These are phyloP conservation scores for Ellobius talpinus DNA, from an alignment of 2,113 vertebrate genomes.

Conservation along the genomic window DNA sequence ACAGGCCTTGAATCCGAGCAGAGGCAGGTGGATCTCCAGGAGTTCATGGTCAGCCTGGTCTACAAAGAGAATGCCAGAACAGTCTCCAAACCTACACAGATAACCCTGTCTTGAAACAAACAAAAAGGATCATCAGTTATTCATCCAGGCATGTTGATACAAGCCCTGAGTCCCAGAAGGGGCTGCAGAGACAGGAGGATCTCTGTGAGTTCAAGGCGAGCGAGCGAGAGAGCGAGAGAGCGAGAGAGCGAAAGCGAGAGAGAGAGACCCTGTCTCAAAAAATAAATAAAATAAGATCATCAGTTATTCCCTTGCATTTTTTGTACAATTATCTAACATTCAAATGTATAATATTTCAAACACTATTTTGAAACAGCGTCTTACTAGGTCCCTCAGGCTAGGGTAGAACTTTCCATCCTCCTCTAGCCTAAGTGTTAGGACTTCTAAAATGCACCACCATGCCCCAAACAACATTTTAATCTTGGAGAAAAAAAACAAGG, in stretches of 20 bases:
- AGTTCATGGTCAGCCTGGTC: too few relatives aligned
- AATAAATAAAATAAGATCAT: background rate
- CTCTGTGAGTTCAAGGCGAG: background rate
- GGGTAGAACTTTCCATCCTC: background rate
- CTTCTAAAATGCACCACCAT: background rate
- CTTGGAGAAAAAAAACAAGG: background rate
- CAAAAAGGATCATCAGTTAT: background rate
- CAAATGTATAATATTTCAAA: background rate
- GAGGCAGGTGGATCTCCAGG: too few relatives aligned
- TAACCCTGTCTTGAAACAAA: too few relatives aligned
- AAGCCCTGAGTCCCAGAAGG: background rate
- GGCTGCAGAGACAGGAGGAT: background rate
- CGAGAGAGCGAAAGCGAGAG: too few relatives aligned
- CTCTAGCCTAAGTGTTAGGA: background rate
- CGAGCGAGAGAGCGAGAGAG: too few relatives aligned
- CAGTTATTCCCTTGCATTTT: constrained; percentile 2
- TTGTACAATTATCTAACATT: constrained; percentile 37
- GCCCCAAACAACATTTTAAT: constrained; percentile 50
- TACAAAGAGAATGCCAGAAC: too few relatives aligned
- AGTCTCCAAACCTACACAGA: too few relatives aligned
- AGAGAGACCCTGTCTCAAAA: background rate
- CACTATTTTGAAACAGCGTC: background rate
- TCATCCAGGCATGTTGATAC: background rate
- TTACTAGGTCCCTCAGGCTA: background rate
- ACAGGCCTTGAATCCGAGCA: too few relatives aligned